Evolutionary conservation across 2,797 vertebrate genomes (phyloP).

Genomic region (Schizothorax lantsangensis): DNA sequence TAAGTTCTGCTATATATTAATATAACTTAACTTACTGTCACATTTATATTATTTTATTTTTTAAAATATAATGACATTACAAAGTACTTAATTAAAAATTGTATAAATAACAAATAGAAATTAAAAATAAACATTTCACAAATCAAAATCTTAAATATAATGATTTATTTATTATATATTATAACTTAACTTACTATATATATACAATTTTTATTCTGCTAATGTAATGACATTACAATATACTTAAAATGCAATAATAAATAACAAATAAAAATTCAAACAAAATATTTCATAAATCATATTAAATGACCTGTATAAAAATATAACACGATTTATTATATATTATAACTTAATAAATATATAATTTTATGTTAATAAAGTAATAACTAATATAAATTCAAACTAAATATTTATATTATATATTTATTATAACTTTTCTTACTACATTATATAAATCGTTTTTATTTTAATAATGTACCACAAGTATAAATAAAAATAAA

Average conservation of each 20-base stretch:
- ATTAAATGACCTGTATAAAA: neutral
- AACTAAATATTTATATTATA: neutral
- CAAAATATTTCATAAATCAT: neutral
- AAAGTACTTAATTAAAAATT: neutral
- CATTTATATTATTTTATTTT: neutral
- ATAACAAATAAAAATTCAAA: neutral
- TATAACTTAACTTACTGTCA: neutral
- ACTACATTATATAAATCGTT: neutral
- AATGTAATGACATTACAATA: neutral
- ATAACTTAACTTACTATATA: neutral
- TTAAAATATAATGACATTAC: neutral
- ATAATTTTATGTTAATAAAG: too few species aligned
- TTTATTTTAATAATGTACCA: neutral
- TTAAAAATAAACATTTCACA: neutral
- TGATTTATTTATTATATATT: neutral
- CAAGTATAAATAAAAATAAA: neutral
- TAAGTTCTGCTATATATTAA: neutral
- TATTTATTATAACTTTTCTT: neutral
- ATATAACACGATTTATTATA: neutral
- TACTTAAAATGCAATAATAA: neutral
- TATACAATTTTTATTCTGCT: neutral
- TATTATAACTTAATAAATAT: neutral
- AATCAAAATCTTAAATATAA: neutral
- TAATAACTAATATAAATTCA: neutral
- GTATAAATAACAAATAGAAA: neutral